These are phyloP conservation scores for Habroteleia sp. DNA, from an alignment of 2,888 invertebrate species.

Conservation along the genomic window DNA sequence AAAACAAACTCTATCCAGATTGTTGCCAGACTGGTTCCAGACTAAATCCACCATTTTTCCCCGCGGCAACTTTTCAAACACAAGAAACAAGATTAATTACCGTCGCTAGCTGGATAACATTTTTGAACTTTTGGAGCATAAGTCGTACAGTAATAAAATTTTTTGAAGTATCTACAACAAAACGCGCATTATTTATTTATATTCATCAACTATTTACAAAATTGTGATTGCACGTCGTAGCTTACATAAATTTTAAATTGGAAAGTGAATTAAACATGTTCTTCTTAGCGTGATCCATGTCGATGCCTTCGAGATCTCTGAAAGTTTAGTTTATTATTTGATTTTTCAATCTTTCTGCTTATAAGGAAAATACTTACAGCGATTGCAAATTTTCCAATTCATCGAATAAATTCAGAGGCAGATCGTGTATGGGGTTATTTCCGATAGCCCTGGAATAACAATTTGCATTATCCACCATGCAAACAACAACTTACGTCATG, in stretches of 20 bases:
- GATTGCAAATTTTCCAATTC: constrained; percentile 74
- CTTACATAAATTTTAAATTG: constrained; percentile 82
- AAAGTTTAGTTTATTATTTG: too few relatives aligned
- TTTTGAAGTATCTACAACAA: constrained; percentile 83
- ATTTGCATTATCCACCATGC: too few relatives aligned
- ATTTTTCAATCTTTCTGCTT: too few relatives aligned
- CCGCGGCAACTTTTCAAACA: too few relatives aligned
- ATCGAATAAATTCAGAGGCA: constrained; percentile 71
- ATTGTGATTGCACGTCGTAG: too few relatives aligned
- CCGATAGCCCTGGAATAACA: constrained; percentile 72
- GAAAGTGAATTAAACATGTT: constrained; percentile 81
- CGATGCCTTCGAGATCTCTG: constrained; percentile 83
- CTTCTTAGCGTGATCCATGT: constrained; percentile 82
- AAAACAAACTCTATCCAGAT: too few relatives aligned
- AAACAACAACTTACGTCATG: too few relatives aligned
- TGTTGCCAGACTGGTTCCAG: too few relatives aligned
- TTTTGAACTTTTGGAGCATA: constrained; percentile 83
- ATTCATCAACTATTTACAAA: too few relatives aligned
- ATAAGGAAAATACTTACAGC: constrained; percentile 75
- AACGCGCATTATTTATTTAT: too few relatives aligned
- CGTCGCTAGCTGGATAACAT: constrained; percentile 85
- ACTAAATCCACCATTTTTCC: too few relatives aligned
- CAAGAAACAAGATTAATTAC: too few relatives aligned
- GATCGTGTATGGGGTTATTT: constrained; percentile 74
- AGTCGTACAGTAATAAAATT: constrained; percentile 84